Evolutionary conservation across 2,888 invertebrate species (phyloP), one percentile per base, ranked within the genome.

Genomic region (Azorinus chamasolen): DNA sequence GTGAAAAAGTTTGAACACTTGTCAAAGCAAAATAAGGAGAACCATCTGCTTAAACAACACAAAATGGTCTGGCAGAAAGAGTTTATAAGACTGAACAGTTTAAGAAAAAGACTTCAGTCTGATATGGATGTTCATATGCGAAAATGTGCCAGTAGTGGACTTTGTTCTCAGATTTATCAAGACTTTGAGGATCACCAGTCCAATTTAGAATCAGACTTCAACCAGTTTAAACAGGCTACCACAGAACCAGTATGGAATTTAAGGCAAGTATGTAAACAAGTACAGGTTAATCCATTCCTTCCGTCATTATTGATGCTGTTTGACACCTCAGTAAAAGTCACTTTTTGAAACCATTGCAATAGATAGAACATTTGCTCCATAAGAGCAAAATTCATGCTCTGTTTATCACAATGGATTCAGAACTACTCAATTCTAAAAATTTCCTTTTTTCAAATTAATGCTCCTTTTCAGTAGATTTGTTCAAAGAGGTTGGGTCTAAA

Each of bases 1-100:
- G 88, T 92, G 62, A 88, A 90, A 62, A 90, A 91, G 58, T 85
- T 92, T 63, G 88, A 92, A 65, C 85, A 92, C 66, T 71, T 87
- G 14, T 88, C 88, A 1, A 89, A 89, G 66, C 87, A 90, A 53
- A 88, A 87, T 20, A 91, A 90, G 76, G 92, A 92, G 73, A 90
- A 91, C 59, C 87, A 87, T 59, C 65, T 91, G 6, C 58, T 89
- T 14, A 91, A 91, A 65, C 92, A 92, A 57, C 93, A 93, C 62
- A 88, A 90, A 51, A 70, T 88, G 27, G 85, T 91, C 0, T 92
- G 92, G 92, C 88, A 90, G 55, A 90, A 90, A 64, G 93, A 93
- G 71, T 88, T 91, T 54, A 75, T 89, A 2, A 64, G 89, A 32
- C 80, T 92, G 24, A 90, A 89, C 64, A 85, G 88, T 63, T 54